Percentiles rank a stretch among this genome's conserved stretches.
Conservation (phyloP, 2,888 invertebrate species). For the Orchesellides sinensis region DNA sequence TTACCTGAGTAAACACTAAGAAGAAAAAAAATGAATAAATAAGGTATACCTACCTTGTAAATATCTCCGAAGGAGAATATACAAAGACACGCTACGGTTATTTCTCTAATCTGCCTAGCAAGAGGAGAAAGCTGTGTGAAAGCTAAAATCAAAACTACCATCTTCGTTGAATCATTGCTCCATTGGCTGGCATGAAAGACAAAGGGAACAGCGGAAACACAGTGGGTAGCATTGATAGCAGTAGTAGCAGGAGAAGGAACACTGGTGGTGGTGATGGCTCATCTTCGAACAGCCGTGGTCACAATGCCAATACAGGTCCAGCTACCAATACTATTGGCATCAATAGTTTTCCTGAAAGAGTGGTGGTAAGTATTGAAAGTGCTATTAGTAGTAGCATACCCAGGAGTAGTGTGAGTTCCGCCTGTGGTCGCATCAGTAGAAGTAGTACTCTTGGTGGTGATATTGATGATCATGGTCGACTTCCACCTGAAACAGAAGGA, state of each 20-base stretch:
- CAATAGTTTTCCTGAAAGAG: constrained; percentile 54
- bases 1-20: background rate
- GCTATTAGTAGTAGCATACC: constrained; percentile 41
- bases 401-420: constrained; percentile 27
- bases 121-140: background rate
- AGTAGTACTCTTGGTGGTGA: constrained; percentile 8
- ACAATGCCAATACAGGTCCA: constrained; percentile 23
- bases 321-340: constrained; percentile 29
- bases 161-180: constrained; percentile 20
- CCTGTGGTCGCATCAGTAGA: constrained; percentile 16
- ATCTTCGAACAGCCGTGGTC: constrained; percentile 46
- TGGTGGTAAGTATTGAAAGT: constrained; percentile 52
- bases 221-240: constrained; percentile 4
- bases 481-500: constrained; percentile 37
- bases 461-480: constrained; percentile 46
- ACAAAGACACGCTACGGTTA: no score
- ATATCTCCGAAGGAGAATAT: no score
- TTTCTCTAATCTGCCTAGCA: background rate
- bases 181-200: constrained; percentile 63
- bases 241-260: background rate
- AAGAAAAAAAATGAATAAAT: background rate
- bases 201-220: constrained; percentile 55
- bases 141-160: constrained; percentile 5
- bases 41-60: no score
- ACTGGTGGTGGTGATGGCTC: constrained; percentile 37